phyloP scores from a whole-genome alignment of 1,140 invertebrate genomes.

The Drosophila watanabei region DNA sequence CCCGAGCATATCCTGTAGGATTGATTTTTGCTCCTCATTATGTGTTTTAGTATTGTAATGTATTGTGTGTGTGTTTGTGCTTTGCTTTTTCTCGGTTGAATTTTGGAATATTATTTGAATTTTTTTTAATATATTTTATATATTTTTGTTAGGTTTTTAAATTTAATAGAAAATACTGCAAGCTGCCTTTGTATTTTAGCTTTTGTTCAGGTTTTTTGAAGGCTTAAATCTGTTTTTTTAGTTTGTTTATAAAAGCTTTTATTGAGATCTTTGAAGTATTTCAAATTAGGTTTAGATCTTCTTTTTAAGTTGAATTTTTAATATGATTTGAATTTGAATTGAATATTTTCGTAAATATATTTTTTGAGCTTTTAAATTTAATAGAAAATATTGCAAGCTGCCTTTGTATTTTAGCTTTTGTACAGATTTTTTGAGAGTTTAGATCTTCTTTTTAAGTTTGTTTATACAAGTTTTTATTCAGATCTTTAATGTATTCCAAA shows the following conservation, averaged over 20 bases:
- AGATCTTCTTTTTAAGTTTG: too few species aligned
- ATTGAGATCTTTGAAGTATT: neutral
- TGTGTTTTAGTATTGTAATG: slow-evolving; percentile 10
- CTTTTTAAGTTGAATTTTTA: too few species aligned
- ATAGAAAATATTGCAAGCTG: neutral
- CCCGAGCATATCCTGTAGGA: neutral
- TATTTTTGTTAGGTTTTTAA: neutral
- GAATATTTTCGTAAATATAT: slow-evolving; percentile 9
- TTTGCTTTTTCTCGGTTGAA: slow-evolving; percentile 6
- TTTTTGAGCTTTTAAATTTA: neutral
- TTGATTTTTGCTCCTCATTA: neutral
- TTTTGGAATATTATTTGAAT: neutral
- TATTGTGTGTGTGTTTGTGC: slow-evolving; percentile 11
- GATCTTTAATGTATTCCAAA: too few species aligned
- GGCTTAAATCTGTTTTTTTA: too few species aligned
- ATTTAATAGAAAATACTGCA: neutral
- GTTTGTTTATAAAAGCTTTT: neutral
- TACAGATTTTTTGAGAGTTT: neutral
- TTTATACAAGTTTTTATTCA: too few species aligned
- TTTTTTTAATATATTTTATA: slow-evolving; percentile 20
- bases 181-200: neutral
- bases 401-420: neutral
- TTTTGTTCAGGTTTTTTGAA: neutral
- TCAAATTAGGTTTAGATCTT: too few species aligned
- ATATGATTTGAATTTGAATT: neutral